These are phyloP conservation scores for Xerus rutilus DNA, from an alignment of 2,797 vertebrate genomes.

Conservation along the genomic window DNA sequence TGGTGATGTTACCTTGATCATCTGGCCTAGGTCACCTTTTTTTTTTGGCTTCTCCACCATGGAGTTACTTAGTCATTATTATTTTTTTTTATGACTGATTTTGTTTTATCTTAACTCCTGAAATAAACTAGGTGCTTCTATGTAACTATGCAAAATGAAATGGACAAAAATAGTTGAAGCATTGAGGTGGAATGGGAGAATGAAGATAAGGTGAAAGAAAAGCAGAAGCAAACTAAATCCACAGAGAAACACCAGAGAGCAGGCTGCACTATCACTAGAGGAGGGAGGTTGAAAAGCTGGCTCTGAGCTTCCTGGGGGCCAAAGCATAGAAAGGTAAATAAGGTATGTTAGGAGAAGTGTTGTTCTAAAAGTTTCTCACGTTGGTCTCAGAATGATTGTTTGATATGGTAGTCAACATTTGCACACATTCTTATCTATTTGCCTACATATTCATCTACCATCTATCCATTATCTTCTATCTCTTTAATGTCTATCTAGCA, in stretches of 20 bases:
- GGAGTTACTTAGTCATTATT: neutral
- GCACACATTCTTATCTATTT: neutral
- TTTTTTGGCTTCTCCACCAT: neutral
- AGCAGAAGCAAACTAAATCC: neutral
- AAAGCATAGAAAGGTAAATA: neutral
- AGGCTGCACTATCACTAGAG: neutral
- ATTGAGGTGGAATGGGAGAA: neutral
- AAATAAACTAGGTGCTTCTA: neutral
- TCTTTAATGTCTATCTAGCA: neutral
- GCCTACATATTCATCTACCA: neutral
- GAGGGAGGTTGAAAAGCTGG: neutral
- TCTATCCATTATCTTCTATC: neutral
- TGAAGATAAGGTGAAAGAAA: neutral
- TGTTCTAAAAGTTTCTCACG: neutral
- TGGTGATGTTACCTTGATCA: neutral
- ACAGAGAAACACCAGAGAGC: neutral
- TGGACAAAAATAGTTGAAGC: neutral
- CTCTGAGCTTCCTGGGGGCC: neutral
- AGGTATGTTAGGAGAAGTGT: neutral
- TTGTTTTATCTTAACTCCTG: neutral
- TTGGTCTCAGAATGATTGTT: neutral
- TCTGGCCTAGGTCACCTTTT: neutral
- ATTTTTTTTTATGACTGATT: conserved; percentile 5
- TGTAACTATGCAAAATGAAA: neutral
- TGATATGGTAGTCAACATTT: neutral